A percentile compares a stretch with the other conserved stretches of the same genome.
Evolutionary conservation across 64 coral and sea anemone genomes (phyloP).

Genomic region (Catalaphyllia jardinei): DNA sequence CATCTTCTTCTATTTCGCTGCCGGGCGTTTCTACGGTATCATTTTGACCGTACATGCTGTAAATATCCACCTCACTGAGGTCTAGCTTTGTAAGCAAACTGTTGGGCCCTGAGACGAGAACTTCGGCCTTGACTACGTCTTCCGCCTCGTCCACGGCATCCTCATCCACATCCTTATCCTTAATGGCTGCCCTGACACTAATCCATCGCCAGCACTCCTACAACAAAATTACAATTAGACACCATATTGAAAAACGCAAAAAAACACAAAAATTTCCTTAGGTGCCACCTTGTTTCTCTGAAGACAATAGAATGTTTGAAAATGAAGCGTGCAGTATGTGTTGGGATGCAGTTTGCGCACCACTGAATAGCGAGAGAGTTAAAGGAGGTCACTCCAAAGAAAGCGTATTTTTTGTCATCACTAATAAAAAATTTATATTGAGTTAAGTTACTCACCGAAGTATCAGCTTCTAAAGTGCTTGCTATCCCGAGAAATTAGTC

Average conservation of each 20-base stretch:
- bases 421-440: too few relatives aligned
- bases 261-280: too few relatives aligned
- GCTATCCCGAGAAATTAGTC: too few relatives aligned
- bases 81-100: constrained; percentile 42
- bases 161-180: not conserved
- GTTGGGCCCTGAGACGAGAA: not conserved
- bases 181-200: not conserved
- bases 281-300: too few relatives aligned
- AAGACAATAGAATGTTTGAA: too few relatives aligned
- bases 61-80: constrained; percentile 59
- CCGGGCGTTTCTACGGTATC: not conserved
- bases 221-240: not conserved
- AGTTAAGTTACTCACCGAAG: too few relatives aligned
- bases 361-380: too few relatives aligned
- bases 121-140: constrained; percentile 35
- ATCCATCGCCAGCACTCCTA: constrained; percentile 19
- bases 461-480: too few relatives aligned
- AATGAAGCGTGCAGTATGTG: too few relatives aligned
- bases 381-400: too few relatives aligned
- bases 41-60: constrained; percentile 14
- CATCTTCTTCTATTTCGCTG: not conserved
- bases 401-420: too few relatives aligned
- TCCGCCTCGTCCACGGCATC: constrained; percentile 16
- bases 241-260: not conserved
- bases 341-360: too few relatives aligned